Evolutionary conservation across 2,888 invertebrate genomes (phyloP), one percentile per base, ranked within the genome.

Genomic region (Neocrepidodera transversa): DNA sequence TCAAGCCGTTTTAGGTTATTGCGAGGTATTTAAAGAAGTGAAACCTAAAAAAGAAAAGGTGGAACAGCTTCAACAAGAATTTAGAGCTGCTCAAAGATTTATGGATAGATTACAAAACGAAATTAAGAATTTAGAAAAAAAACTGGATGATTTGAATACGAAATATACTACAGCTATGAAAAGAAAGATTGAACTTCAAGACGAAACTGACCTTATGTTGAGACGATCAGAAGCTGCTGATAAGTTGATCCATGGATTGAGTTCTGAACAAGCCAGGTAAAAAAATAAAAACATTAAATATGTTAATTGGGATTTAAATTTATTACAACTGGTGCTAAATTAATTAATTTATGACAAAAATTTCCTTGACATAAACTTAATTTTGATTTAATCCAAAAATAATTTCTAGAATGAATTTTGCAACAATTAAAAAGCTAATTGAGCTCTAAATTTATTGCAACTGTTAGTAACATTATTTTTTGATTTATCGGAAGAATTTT

Each of bases 1-100:
- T 0, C 85, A 85, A 26, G 95, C 95, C 7, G 94, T 95, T 0
- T 82, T 95, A 54, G 91, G 88, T n/a, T 96, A 95, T 78, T 95
- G 93, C 73, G 88, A 90, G 1, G 93, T 95, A 0, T 93, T 86
- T 72, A 87, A 87, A 71, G 94, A 95, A 75, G 92, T 91, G 0
- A 91, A 89, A 72, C 92, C 92, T 0, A 93, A 92, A 75, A 88
- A 91, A 68, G 94, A 95, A 16, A 87, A 87, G 74, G 92, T 95
- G 1, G 89, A 89, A 65, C 85, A 85, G 40, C 80, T 95, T 5
- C 91, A 93, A 72, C 84, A 83, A 45, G 92, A 92, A 62, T 90
- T 86, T 62, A 83, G 85, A 0, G 80, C 83, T 42, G 84, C 82
- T 1, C 84, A 86, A 63, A 82, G 82, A 55, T 84, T 84, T 49